Evolutionary conservation across 2,888 invertebrate genomes (phyloP), one percentile per base, ranked within the genome.

Genomic region (Priocnemis perturbator): DNA sequence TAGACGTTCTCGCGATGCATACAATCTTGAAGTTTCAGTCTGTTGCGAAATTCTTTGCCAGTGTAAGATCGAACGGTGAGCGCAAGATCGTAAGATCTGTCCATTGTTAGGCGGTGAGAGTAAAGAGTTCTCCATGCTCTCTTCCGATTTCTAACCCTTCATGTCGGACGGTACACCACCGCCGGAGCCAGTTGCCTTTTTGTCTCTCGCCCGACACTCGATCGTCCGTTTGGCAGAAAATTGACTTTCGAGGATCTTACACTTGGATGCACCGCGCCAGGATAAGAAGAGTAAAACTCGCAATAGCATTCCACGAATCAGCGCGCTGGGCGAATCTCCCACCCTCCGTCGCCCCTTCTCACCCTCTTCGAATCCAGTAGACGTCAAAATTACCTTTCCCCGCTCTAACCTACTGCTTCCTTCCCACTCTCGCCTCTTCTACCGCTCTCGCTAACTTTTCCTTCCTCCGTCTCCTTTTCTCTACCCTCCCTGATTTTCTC

Each of bases 341-440:
- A n/a, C n/a, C 50, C 50, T 7, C 20, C 17, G 1, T 20, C n/a
- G 19, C 19, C 19, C 20, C 50, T 9, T 37, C 37, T 37, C 37
- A 37, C 37, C 55, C 21, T 62, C 30, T 37, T 37, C 50, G 60
- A 48, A 55, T 64, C 61, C 52, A 57, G 30, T 62, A 65, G 65
- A 69, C 69, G 60, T 76, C 66, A 76, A 57, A 76, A 73, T 77
- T 66, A 66, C 61, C 65, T 61, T 52, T 56, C 57, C 26, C 57
- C 45, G 44, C 55, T 65, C 61, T 19, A 47, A 21, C 44, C 15
- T 26, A 26, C 52, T 23, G 45, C 21, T 15, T 26, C 45, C 45
- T 23, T n/a, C 14, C 52, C 26, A 26, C 20, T 20, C 37, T 26
- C 44, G 37, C 37, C 44, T 17, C 37, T 23, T 44, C 11, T 9